A percentile compares a stretch with the other conserved stretches of the same genome.
Evolutionary conservation across 35 echinoderm and acorn worm genomes (phyloP).

Genomic region (Apostichopus californicus): DNA sequence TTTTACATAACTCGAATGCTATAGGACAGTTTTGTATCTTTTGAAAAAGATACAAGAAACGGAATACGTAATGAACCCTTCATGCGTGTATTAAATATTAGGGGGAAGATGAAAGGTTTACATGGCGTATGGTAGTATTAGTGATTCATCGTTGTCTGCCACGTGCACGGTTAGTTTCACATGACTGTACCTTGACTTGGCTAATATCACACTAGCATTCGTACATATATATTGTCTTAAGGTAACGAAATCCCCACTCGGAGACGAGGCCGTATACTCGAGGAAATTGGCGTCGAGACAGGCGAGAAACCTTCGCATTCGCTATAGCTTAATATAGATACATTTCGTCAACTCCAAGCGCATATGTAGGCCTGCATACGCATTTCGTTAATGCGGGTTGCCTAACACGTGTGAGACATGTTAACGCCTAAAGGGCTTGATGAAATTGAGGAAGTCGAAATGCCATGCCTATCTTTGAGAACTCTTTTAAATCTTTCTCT

Average conservation of each 20-base stretch:
- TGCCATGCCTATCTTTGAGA: not conserved
- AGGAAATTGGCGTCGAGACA: no score
- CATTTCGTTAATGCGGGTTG: not conserved
- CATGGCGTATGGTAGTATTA: no score
- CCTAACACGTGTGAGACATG: not conserved
- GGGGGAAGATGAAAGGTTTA: conserved; percentile 6
- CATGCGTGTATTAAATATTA: conserved; percentile 11
- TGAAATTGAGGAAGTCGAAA: not conserved
- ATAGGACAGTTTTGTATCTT: not conserved
- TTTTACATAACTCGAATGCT: conserved; percentile 28
- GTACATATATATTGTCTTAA: no score
- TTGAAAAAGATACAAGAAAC: not conserved
- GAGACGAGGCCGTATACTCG: no score
- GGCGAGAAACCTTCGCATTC: no score
- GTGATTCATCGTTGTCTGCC: no score
- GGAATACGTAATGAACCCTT: not conserved
- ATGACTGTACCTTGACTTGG: no score
- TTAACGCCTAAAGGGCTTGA: not conserved
- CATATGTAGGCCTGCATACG: not conserved
- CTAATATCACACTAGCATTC: no score
- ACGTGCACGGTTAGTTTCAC: no score
- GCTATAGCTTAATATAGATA: no score
- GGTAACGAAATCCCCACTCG: no score
- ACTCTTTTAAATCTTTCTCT: not conserved
- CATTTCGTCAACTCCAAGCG: not conserved